These are phyloP conservation scores for Drosophila nr. medialis DNA, from an alignment of 2,888 invertebrate genomes.

Conservation along the genomic window DNA sequence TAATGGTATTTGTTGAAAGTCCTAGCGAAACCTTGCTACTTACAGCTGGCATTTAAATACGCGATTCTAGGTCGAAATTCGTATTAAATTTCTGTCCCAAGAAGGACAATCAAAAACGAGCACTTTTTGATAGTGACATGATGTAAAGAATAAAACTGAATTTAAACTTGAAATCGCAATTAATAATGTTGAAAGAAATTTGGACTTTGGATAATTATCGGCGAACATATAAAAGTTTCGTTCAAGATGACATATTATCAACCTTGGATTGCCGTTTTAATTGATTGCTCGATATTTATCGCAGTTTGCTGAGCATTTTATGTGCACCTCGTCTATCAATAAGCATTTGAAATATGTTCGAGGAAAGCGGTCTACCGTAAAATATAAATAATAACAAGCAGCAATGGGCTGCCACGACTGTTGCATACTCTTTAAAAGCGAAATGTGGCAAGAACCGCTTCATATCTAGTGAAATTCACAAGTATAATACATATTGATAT, in stretches of 20 bases:
- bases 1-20: not conserved
- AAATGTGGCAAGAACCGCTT: not conserved
- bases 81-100: not conserved
- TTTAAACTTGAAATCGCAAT: not conserved
- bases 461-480: not conserved
- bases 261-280: no score
- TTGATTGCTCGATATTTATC: constrained; percentile 41
- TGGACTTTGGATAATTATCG: not conserved
- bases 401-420: not conserved
- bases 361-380: constrained; percentile 34
- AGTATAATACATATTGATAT: not conserved
- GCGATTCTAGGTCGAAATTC: not conserved
- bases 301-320: constrained; percentile 24
- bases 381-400: constrained; percentile 23
- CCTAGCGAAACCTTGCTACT: not conserved
- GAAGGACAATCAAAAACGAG: no score
- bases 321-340: constrained; percentile 18
- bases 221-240: not conserved
- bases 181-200: not conserved
- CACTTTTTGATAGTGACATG: no score
- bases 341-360: constrained; percentile 40
- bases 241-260: not conserved
- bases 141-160: not conserved
- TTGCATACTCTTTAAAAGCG: constrained; percentile 9
- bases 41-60: not conserved